These are phyloP conservation scores for Diacarnus erythraeanus DNA, from an alignment of 37 sponge, comb jelly and placozoan species.

Conservation along the genomic window DNA sequence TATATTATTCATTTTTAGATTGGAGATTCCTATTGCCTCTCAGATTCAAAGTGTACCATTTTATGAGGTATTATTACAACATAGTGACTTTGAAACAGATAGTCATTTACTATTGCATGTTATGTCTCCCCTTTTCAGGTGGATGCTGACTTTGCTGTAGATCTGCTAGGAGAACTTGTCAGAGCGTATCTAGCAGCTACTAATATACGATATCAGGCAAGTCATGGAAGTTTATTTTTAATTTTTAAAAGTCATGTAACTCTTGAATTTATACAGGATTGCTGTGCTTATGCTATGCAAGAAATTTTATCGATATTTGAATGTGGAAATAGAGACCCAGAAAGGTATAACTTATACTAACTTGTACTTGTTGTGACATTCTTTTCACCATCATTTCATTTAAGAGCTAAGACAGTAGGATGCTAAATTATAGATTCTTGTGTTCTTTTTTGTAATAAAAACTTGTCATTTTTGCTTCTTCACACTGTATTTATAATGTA, in stretches of 20 bases:
- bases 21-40: slow-evolving; percentile 41
- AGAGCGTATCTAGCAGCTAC: slow-evolving; percentile 66
- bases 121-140: slow-evolving; percentile 15
- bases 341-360: no score
- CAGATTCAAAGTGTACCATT: slow-evolving; percentile 15
- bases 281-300: slow-evolving; percentile 89
- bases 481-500: slow-evolving; percentile 1
- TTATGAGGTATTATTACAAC: slow-evolving; percentile 35
- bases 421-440: no score
- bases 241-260: background rate
- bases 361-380: no score
- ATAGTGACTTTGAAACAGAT: no score
- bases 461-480: background rate
- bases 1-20: background rate
- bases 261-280: slow-evolving; percentile 47
- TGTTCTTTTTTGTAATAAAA: no score
- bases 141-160: slow-evolving; percentile 63
- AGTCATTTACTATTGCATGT: background rate
- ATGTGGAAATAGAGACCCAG: slow-evolving; percentile 28
- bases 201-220: slow-evolving; percentile 55
- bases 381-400: no score
- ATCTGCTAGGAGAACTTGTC: slow-evolving; percentile 54
- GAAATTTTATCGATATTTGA: slow-evolving; percentile 58
- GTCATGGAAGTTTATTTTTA: background rate
- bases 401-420: no score